Evolutionary conservation across 2,888 invertebrate species (phyloP).

Genomic region (Mechanitis messenoides): DNA sequence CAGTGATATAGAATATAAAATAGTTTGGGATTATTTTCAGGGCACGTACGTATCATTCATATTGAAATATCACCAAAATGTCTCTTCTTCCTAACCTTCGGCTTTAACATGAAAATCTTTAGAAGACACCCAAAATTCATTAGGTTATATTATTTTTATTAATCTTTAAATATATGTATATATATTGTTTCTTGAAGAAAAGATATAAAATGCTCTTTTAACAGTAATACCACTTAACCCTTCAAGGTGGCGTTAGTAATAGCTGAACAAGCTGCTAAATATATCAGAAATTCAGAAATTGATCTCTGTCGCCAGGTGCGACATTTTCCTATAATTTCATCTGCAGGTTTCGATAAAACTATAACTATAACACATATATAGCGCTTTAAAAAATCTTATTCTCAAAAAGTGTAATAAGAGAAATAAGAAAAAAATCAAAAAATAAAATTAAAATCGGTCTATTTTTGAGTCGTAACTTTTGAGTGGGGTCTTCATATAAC

Average conservation of each 20-base stretch:
- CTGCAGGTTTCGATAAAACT: no score
- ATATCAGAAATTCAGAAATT: conserved; percentile 2
- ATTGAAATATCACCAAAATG: neutral
- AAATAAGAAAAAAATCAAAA: no score
- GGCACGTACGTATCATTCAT: neutral
- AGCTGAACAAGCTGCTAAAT: conserved; percentile 2
- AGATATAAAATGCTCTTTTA: neutral
- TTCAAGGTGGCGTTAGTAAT: neutral
- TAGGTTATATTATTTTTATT: neutral
- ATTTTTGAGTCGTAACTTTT: no score
- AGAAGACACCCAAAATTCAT: neutral
- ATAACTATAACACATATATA: no score
- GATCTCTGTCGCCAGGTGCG: neutral
- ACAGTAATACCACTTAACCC: neutral
- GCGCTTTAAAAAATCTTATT: no score
- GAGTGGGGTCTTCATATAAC: no score
- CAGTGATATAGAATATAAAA: conserved; percentile 7
- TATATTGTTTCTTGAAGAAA: neutral
- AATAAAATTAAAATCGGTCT: no score
- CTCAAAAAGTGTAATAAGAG: no score
- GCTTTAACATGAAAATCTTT: no score
- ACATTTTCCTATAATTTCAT: neutral
- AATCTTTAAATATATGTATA: neutral
- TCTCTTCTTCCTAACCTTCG: no score
- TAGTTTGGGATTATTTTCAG: conserved; percentile 4